These are phyloP conservation scores for Odontamblyopus lacepedii DNA, from an alignment of 2,797 vertebrate genomes.

Conservation along the genomic window DNA sequence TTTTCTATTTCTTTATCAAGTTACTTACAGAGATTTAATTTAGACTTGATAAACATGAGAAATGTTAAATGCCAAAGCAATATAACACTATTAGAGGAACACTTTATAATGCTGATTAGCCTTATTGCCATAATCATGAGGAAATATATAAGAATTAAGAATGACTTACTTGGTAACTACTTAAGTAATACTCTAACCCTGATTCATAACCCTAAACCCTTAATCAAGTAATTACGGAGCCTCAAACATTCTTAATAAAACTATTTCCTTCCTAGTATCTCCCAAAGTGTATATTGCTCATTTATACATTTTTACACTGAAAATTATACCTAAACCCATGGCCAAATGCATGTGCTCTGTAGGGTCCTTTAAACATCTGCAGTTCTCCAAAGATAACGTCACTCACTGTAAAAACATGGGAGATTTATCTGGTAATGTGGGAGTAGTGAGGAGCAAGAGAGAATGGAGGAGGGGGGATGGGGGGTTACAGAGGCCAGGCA, in stretches of 20 bases:
- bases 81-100: too few relatives aligned
- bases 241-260: not conserved
- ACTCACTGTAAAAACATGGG: slow-evolving; percentile 62
- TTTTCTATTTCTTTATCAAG: too few relatives aligned
- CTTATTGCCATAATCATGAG: too few relatives aligned
- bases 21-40: too few relatives aligned
- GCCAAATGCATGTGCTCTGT: not conserved
- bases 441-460: slow-evolving; percentile 55
- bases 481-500: slow-evolving; percentile 63
- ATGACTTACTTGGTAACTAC: too few relatives aligned
- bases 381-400: slow-evolving; percentile 73
- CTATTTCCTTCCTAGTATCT: not conserved
- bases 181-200: too few relatives aligned
- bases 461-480: slow-evolving; percentile 40
- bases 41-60: too few relatives aligned
- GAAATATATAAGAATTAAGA: too few relatives aligned
- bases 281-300: not conserved
- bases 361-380: slow-evolving; percentile 66
- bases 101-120: too few relatives aligned
- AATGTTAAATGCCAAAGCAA: too few relatives aligned
- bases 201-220: too few relatives aligned
- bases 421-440: slow-evolving; percentile 75
- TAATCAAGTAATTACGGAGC: too few relatives aligned
- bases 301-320: not conserved
- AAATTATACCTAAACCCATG: not conserved